phyloP scores from a whole-genome alignment of 2,888 invertebrate species.

The Thereva nobilitata region DNA sequence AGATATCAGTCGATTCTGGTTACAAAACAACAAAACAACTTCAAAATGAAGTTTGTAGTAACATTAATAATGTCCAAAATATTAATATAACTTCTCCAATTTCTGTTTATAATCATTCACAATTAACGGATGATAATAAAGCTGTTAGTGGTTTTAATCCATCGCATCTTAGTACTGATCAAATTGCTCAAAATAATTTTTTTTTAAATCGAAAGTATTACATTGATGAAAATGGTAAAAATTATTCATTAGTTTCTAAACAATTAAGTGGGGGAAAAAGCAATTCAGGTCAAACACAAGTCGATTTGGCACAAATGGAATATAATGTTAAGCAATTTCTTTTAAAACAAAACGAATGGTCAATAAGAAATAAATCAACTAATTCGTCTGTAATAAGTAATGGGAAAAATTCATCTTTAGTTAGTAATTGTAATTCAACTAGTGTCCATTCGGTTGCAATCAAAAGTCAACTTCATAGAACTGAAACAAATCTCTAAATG shows the following conservation, averaged over 20 bases:
- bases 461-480: slow-evolving; percentile 49
- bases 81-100: slow-evolving; percentile 41
- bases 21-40: slow-evolving; percentile 51
- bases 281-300: slow-evolving; percentile 54
- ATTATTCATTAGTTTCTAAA: slow-evolving; percentile 33
- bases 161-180: slow-evolving; percentile 2
- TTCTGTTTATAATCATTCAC: slow-evolving; percentile 41
- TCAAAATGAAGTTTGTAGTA: slow-evolving; percentile 58
- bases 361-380: slow-evolving; percentile 49
- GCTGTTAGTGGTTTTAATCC: slow-evolving; percentile 7
- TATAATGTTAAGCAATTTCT: slow-evolving; percentile 77
- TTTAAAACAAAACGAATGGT: slow-evolving; percentile 63
- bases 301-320: slow-evolving; percentile 73
- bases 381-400: slow-evolving; percentile 3
- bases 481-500: slow-evolving; percentile 58
- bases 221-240: slow-evolving; percentile 27
- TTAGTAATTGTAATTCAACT: slow-evolving; percentile 34
- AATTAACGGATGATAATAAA: slow-evolving; percentile 44
- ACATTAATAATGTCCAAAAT: slow-evolving; percentile 49
- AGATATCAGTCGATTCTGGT: slow-evolving; percentile 55
- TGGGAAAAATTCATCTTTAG: slow-evolving; percentile 11
- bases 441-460: slow-evolving; percentile 6
- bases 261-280: slow-evolving; percentile 14
- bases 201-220: slow-evolving; percentile 28
- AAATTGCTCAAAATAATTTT: slow-evolving; percentile 36